Conservation (phyloP, 2,113 vertebrate genomes). For the Sturnira hondurensis region DNA sequence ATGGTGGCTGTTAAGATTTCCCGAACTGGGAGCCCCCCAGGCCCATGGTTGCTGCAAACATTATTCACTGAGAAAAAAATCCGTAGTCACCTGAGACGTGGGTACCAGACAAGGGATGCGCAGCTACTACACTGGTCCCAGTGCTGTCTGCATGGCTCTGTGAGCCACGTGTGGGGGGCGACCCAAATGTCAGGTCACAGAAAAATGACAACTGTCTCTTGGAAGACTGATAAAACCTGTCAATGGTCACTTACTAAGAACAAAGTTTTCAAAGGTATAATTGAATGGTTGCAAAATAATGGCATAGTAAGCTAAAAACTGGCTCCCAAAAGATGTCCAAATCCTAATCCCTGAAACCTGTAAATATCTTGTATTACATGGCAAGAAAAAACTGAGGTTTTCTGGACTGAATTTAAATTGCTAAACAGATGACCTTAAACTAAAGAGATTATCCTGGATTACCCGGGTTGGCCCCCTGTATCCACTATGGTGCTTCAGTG, state of each 20-base stretch:
- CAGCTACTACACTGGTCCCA: background rate
- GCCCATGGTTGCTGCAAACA: background rate
- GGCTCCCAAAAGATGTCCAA: background rate
- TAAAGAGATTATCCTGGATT: background rate
- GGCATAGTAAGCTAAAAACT: background rate
- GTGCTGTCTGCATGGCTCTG: background rate
- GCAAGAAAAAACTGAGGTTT: background rate
- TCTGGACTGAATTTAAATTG: background rate
- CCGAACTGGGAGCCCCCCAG: background rate
- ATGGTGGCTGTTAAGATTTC: background rate
- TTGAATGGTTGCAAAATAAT: background rate
- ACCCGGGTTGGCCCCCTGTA: background rate
- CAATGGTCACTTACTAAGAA: background rate
- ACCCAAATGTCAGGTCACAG: slow-evolving; percentile 3
- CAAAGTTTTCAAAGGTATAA: background rate
- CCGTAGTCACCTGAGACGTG: background rate
- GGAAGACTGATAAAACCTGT: background rate
- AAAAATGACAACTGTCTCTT: slow-evolving; percentile 23
- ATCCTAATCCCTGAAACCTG: background rate
- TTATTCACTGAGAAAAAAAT: background rate
- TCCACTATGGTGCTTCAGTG: background rate
- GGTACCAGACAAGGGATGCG: background rate
- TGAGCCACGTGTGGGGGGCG: background rate
- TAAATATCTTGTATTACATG: background rate
- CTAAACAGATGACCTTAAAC: background rate